Base-by-base conservation (phyloP, 2,888 invertebrate genomes). In the Torymus aiolomorphi region DNA sequence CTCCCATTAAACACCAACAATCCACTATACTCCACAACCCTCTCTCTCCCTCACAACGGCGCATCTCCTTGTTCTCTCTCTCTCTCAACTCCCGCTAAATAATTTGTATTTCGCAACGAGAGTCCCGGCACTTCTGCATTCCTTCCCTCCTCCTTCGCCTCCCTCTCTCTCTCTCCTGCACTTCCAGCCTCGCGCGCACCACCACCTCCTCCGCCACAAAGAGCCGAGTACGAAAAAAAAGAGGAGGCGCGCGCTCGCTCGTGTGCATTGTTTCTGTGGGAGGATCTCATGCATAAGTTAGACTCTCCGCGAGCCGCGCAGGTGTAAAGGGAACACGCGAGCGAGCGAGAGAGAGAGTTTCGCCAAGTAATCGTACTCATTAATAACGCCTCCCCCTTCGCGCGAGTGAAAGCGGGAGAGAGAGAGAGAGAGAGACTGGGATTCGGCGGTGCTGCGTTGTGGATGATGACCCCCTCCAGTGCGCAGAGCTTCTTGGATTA, bases 181-280 rank as follows among this genome's bases (percentile, higher is more conserved):
- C 24, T 42, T 42, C 42, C 42, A 42, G 5, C 42, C 42, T 42
- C 42, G 42, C 8, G 42, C 8, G 42, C 8, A 42, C 42, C 5
- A 42, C 42, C 42, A 42, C 42, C 42, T 42, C 42, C 8, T 42
- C 42, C 8, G 1, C 42, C 42, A 42, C 42, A 42, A 42, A 42
- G 42, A 42, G 42, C 8, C n/a, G 20, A 61, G 61, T 13, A 31
- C 52, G 59, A 75, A 24, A 63, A 31, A 65, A 65, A 54, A 56
- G 59, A 31, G 11, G 42, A 18, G 52, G 52, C 57, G 73, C 31
- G 78, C 42, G 42, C 42, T 42, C 42, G 20, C 59, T 31, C 61
- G 76, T 85, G 87, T 85, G 87, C 88, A 89, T 89, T 89, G 89
- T 89, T 89, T 88, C 88, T 87, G 88, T 89, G 89, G 88, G 89